Percentiles rank a stretch among this genome's conserved stretches.
These are phyloP conservation scores for Cataglyphis cursor DNA, from an alignment of 2,888 invertebrate genomes.

Conservation along the genomic window DNA sequence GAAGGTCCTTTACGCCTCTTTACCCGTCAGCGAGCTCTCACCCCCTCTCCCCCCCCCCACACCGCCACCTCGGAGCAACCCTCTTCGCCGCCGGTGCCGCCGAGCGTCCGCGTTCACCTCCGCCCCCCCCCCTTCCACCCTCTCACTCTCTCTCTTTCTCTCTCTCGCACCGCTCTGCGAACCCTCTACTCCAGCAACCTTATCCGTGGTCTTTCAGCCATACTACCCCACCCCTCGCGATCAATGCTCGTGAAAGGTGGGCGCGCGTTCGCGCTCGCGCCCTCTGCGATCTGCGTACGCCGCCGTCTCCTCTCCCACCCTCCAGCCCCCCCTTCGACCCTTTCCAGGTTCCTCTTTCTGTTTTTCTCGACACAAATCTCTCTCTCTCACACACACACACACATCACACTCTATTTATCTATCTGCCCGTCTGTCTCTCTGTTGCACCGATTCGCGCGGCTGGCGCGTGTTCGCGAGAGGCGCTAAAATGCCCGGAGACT, in stretches of 20 bases:
- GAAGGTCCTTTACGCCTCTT: constrained; percentile 64
- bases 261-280: constrained; percentile 84
- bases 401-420: constrained; percentile 25
- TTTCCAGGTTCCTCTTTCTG: constrained; percentile 14
- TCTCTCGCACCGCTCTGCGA: constrained; percentile 34
- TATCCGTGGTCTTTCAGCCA: constrained; percentile 73
- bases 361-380: constrained; percentile 58
- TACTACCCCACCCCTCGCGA: constrained; percentile 82
- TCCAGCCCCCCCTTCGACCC: not conserved
- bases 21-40: constrained; percentile 67
- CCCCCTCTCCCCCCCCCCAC: constrained; percentile 33
- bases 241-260: constrained; percentile 85
- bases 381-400: not conserved
- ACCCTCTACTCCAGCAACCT: constrained; percentile 65
- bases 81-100: constrained; percentile 65
- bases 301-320: constrained; percentile 12
- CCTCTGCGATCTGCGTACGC: constrained; percentile 74
- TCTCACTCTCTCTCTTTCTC: constrained; percentile 54
- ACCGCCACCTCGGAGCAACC: constrained; percentile 65
- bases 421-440: not conserved
- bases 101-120: constrained; percentile 62
- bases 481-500: constrained; percentile 50
- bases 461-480: constrained; percentile 25
- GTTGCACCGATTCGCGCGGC: constrained; percentile 21
- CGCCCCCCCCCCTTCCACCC: constrained; percentile 55